Evolutionary conservation across 2,888 invertebrate genomes (phyloP).

Genomic region (Margaritifera margaritifera): DNA sequence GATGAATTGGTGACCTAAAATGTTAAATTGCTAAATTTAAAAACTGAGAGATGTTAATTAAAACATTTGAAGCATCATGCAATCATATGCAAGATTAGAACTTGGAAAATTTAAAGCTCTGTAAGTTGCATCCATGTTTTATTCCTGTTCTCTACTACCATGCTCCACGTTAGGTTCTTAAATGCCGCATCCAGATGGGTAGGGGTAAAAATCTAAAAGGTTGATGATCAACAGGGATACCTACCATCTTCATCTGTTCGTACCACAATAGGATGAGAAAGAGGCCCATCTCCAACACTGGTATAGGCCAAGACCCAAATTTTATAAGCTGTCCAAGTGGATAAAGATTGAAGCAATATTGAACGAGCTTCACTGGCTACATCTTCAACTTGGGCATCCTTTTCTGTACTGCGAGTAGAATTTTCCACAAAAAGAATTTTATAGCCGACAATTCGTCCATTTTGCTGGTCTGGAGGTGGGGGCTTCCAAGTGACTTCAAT

Average conservation of each 20-base stretch:
- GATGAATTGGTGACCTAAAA: no score
- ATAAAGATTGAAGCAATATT: constrained; percentile 89
- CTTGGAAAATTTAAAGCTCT: no score
- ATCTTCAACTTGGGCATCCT: constrained; percentile 75
- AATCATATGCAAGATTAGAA: no score
- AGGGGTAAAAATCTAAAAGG: neutral
- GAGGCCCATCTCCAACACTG: constrained; percentile 94
- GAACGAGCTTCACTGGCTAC: constrained; percentile 63
- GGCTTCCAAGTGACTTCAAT: constrained; percentile 94
- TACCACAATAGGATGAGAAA: constrained; percentile 91
- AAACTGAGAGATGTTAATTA: no score
- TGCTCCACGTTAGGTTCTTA: no score
- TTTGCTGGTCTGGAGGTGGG: constrained; percentile 90
- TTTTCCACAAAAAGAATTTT: constrained; percentile 73
- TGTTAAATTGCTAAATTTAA: no score
- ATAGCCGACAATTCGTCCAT: constrained; percentile 78
- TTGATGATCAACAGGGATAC: constrained; percentile 68
- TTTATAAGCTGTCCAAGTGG: constrained; percentile 96
- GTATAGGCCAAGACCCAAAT: constrained; percentile 98
- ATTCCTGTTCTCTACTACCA: no score
- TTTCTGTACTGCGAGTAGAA: constrained; percentile 72
- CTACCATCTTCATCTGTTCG: constrained; percentile 99
- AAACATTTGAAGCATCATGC: no score
- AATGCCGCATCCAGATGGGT: no score
- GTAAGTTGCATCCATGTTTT: no score